Conservation (phyloP, 2,797 vertebrate genomes). For the Meriones psammophilus region DNA sequence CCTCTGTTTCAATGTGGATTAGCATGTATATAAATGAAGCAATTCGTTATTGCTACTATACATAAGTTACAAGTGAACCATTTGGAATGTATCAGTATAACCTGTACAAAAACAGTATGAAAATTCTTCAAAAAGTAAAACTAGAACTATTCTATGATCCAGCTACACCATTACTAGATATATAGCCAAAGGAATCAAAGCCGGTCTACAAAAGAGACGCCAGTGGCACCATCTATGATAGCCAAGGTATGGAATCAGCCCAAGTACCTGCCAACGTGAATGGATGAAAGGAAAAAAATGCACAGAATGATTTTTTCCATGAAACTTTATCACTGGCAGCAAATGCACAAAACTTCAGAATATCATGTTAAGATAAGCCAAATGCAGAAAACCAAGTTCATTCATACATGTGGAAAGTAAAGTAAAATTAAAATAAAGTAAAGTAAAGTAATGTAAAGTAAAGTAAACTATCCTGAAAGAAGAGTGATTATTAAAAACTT, state of each 20-base stretch:
- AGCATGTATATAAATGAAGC: not conserved
- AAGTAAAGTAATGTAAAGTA: not conserved
- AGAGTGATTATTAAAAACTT: not conserved
- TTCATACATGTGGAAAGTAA: not conserved
- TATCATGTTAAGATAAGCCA: not conserved
- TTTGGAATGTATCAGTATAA: not conserved
- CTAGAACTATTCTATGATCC: not conserved
- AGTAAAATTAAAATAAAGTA: not conserved
- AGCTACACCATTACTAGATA: not conserved
- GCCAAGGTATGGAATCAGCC: not conserved
- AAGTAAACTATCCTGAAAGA: not conserved
- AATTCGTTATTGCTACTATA: constrained; percentile 10
- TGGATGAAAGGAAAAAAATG: not conserved
- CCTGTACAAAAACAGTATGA: not conserved
- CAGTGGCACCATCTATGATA: not conserved
- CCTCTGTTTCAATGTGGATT: not conserved
- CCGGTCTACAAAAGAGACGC: not conserved
- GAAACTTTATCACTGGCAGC: not conserved
- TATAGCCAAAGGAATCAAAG: not conserved
- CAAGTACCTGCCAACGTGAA: not conserved
- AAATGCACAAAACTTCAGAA: not conserved
- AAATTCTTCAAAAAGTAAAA: not conserved
- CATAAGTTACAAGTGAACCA: not conserved
- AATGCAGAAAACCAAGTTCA: not conserved
- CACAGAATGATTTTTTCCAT: not conserved